These are phyloP conservation scores for Camponotus fellah DNA, from an alignment of 2,888 invertebrate genomes.

Conservation along the genomic window DNA sequence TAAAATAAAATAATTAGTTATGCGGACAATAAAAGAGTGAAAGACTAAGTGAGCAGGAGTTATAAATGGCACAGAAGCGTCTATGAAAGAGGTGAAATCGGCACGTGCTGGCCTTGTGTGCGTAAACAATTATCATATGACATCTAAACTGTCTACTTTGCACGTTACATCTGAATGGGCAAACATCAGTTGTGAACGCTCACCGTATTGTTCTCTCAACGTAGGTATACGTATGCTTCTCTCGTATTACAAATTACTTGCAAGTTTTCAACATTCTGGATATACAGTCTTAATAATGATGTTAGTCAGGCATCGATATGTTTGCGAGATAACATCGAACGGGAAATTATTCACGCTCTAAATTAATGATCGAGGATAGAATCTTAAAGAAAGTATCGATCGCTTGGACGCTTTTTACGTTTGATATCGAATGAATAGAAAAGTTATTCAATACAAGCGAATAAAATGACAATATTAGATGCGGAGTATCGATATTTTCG, in stretches of 20 bases:
- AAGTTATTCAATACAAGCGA: constrained; percentile 6
- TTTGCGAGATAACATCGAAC: too few species aligned
- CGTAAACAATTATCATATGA: constrained; percentile 30
- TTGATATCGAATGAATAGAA: constrained; percentile 16
- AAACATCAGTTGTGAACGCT: background rate
- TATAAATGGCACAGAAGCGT: background rate
- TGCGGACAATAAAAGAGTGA: background rate
- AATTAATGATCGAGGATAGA: background rate
- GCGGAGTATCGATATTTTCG: constrained; percentile 18
- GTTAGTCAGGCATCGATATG: background rate
- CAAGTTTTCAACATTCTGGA: background rate
- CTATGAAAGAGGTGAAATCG: background rate
- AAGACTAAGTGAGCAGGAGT: background rate
- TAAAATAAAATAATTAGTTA: background rate
- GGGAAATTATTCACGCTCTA: background rate
- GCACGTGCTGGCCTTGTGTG: constrained; percentile 28
- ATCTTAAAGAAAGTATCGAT: background rate
- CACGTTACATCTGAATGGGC: constrained; percentile 4
- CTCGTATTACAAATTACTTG: background rate
- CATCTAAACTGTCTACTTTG: constrained; percentile 29
- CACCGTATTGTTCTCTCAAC: background rate
- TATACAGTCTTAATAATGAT: background rate
- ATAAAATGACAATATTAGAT: constrained; percentile 39
- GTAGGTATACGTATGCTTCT: background rate
- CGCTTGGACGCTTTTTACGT: background rate